phyloP scores from a whole-genome alignment of 2,113 vertebrate species.

The Conger conger region DNA sequence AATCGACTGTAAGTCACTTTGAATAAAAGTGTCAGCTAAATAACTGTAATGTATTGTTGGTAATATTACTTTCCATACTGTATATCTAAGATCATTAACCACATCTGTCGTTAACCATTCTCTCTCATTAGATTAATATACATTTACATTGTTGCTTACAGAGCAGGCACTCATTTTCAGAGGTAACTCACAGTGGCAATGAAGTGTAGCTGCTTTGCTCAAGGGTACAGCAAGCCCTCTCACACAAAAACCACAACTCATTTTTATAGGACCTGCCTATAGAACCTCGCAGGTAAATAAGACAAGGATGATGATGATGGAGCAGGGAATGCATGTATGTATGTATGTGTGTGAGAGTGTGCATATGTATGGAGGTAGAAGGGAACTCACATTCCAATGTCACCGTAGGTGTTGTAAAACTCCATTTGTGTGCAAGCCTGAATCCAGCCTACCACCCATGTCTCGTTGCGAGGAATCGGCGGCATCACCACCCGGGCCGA shows the following conservation, averaged over 20 bases:
- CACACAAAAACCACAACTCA: neutral
- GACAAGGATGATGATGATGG: neutral
- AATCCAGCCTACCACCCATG: slow-evolving; percentile 97
- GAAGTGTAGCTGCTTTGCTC: neutral
- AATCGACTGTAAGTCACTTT: no score
- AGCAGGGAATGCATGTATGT: neutral
- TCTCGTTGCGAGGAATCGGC: slow-evolving; percentile 87
- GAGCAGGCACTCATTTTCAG: neutral
- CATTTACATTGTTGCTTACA: neutral
- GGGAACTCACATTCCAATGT: slow-evolving; percentile 86
- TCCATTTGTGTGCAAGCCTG: slow-evolving; percentile 98
- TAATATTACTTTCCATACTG: no score
- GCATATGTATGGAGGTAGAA: neutral
- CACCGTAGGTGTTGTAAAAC: slow-evolving; percentile 96
- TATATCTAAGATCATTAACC: neutral
- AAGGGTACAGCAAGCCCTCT: neutral
- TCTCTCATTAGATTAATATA: neutral
- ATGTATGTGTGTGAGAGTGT: no score
- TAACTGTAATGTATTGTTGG: no score
- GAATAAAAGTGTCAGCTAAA: no score
- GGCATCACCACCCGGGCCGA: slow-evolving; percentile 91
- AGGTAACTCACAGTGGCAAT: neutral
- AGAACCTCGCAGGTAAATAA: neutral
- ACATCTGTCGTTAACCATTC: neutral
- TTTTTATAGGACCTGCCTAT: neutral